Evolutionary conservation across 35 echinoderm and acorn worm species (phyloP), one percentile per base, ranked within the genome.

Genomic region (Heliocidaris erythrogramma): DNA sequence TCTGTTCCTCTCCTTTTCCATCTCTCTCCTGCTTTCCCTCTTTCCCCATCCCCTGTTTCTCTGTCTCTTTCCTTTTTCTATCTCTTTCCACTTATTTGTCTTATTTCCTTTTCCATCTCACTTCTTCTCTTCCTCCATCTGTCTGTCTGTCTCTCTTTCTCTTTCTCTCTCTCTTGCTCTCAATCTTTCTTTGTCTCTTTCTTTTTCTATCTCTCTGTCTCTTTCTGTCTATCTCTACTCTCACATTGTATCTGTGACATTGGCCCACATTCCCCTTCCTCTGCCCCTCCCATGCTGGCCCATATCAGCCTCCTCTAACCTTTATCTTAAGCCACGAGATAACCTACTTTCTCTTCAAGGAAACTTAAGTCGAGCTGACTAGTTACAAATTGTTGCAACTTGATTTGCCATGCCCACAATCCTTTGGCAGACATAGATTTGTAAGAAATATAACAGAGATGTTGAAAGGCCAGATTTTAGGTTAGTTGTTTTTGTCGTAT

Each of bases 231-330:
- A 0, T 42, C n/a, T n/a, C n/a, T 42, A 0, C 35, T 42, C 35
- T 42, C 0, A 42, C 35, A 42, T 3, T 42, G 27, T 78, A 78
- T 78, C 18, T 78, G 60, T 69, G 65, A 78, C 65, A 78, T 78
- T 89, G 87, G 87, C 31, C 17, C 87, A 89, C 47, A 32, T 89
- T 47, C 87, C 87, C 87, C 29, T 89, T 48, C 87, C 87, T 48
- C 87, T 89, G 87, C 87, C 87, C 87, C 87, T 48, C 47, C 87
- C 87, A 47, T 78, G 18, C 18, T 78, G 65, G 18, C 87, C 87
- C 32, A 32, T 89, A 32, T 48, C 47, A 14, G 31, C 31, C 87
- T 89, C 31, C 87, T 89, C 87, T 32, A 86, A 29, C 85, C 85
- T 48, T 89, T 48, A 32, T 48, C 87, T 27, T 89, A 86, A 56